These are phyloP conservation scores for Thereva unica DNA, from an alignment of 2,888 invertebrate genomes.

Conservation along the genomic window DNA sequence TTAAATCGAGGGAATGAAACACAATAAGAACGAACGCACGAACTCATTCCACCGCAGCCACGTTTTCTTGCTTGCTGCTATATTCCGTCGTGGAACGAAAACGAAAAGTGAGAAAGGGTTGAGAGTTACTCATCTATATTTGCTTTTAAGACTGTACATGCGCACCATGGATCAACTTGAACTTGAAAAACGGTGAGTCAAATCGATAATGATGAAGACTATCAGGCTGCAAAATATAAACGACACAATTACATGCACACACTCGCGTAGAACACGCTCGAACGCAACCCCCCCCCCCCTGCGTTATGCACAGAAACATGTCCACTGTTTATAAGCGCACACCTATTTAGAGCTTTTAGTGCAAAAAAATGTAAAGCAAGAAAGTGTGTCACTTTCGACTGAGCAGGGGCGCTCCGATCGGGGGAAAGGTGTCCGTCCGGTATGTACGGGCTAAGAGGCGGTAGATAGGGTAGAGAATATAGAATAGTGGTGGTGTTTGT, in stretches of 20 bases:
- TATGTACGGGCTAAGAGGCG: background rate
- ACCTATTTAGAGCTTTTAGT: too few species aligned
- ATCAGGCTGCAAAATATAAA: conserved; percentile 4
- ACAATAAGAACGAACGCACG: too few species aligned
- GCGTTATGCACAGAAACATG: background rate
- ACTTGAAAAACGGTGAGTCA: conserved; percentile 54
- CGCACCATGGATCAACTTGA: conserved; percentile 56
- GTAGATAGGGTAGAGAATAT: too few species aligned
- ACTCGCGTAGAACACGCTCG: background rate
- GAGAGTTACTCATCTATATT: conserved; percentile 19
- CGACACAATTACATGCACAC: conserved; percentile 9
- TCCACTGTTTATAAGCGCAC: background rate
- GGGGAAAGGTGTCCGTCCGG: conserved; percentile 19
- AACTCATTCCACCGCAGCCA: too few species aligned
- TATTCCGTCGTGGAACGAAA: too few species aligned
- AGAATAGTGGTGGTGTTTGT: too few species aligned
- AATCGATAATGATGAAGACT: conserved; percentile 40
- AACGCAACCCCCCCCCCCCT: background rate
- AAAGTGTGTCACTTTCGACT: conserved; percentile 22
- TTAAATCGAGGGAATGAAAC: too few species aligned
- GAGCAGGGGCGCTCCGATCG: conserved; percentile 5
- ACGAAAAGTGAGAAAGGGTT: conserved; percentile 18
- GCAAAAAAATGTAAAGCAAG: background rate
- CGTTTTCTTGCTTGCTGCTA: too few species aligned
- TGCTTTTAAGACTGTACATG: conserved; percentile 44